These are phyloP conservation scores for Pongo pygmaeus DNA, from an alignment of 2,113 vertebrate species.

Conservation along the genomic window DNA sequence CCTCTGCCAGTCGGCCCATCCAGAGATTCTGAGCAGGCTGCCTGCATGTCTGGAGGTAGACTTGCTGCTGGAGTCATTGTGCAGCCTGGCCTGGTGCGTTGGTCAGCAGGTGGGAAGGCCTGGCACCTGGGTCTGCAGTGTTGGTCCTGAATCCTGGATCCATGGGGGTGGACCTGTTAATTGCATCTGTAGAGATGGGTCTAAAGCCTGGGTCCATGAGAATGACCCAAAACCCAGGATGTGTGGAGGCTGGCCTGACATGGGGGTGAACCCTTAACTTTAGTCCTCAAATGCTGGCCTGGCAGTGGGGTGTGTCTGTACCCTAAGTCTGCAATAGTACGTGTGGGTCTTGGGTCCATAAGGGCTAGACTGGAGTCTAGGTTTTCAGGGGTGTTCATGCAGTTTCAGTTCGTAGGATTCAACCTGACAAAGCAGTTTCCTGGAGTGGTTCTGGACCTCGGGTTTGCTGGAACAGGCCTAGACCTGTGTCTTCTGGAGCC, in stretches of 20 bases:
- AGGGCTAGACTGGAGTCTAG: neutral
- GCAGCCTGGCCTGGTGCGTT: neutral
- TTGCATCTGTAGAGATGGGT: neutral
- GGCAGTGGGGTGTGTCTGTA: neutral
- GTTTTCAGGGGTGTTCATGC: neutral
- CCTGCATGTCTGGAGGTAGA: neutral
- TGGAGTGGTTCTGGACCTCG: neutral
- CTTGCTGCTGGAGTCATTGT: neutral
- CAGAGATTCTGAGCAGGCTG: neutral
- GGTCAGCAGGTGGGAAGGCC: neutral
- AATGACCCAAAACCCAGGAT: neutral
- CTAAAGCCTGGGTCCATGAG: neutral
- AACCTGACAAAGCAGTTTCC: neutral
- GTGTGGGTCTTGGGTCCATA: neutral
- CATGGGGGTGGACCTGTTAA: neutral
- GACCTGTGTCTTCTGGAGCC: neutral
- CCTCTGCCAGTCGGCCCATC: neutral
- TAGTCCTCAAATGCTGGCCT: neutral
- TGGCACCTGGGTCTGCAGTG: neutral
- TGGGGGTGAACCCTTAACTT: neutral
- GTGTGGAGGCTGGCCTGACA: neutral
- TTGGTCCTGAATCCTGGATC: neutral
- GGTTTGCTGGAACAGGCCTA: neutral
- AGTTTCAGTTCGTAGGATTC: neutral
- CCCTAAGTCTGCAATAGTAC: neutral